A percentile compares a stretch with the other conserved stretches of the same genome.
phyloP scores from a whole-genome alignment of 2,113 vertebrate species.

The Neodon shergylaensis region DNA sequence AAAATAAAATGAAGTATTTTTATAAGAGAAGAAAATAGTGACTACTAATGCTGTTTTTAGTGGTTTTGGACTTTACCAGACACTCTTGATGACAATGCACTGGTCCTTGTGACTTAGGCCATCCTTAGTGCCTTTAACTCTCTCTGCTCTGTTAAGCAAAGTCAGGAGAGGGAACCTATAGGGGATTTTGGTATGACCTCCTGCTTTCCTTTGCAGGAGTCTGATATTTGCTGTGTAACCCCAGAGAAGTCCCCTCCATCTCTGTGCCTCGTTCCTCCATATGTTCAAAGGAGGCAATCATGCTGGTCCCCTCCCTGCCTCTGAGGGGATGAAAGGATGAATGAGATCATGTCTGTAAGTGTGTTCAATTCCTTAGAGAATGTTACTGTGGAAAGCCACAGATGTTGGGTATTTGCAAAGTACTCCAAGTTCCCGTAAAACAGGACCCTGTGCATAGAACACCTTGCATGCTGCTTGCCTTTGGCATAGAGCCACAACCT shows the following conservation, averaged over 20 bases:
- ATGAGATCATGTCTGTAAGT: constrained; percentile 73
- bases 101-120: not conserved
- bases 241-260: constrained; percentile 8
- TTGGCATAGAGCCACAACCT: not conserved
- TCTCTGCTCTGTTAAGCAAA: not conserved
- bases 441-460: constrained; percentile 28
- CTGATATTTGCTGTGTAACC: not conserved
- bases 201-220: not conserved
- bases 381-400: constrained; percentile 56
- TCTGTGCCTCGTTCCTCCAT: constrained; percentile 30
- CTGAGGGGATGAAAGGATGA: constrained; percentile 59
- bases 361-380: constrained; percentile 68
- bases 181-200: not conserved
- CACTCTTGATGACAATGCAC: not conserved
- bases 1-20: not conserved
- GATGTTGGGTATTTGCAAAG: constrained; percentile 67
- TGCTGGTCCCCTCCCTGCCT: constrained; percentile 54
- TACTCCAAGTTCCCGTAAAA: constrained; percentile 64
- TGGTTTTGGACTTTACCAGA: not conserved
- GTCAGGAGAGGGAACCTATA: not conserved
- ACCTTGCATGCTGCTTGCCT: constrained; percentile 22
- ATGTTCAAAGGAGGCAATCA: constrained; percentile 5
- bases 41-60: not conserved
- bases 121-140: not conserved
- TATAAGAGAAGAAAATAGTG: not conserved